Evolutionary conservation across 1,140 invertebrate genomes (phyloP).

Genomic region (Platorchestia sp.): DNA sequence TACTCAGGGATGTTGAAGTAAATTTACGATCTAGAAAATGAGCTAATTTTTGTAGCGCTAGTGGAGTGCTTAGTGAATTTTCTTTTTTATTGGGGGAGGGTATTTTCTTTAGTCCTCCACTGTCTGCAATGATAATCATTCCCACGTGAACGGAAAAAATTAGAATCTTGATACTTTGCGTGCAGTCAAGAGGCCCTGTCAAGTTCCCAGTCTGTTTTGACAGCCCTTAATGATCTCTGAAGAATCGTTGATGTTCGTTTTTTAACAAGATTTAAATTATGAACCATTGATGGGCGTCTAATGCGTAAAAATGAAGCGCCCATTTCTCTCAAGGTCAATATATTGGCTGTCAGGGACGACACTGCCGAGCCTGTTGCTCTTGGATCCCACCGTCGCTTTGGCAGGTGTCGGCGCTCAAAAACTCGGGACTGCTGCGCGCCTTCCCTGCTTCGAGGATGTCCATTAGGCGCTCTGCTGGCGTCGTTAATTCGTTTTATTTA

Average conservation of each 20-base stretch:
- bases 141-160: too few species aligned
- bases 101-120: neutral
- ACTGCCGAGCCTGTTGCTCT: neutral
- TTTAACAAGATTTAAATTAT: neutral
- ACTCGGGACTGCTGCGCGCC: neutral
- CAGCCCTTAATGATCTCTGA: neutral
- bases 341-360: neutral
- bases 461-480: neutral
- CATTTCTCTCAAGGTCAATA: neutral
- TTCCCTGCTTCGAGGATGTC: neutral
- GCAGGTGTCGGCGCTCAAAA: neutral
- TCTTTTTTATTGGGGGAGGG: neutral
- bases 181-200: neutral
- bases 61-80: too few species aligned
- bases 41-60: too few species aligned
- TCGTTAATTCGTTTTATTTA: neutral
- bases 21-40: too few species aligned
- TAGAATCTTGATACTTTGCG: neutral
- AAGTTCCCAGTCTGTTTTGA: neutral
- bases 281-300: neutral
- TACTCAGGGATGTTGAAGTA: too few species aligned
- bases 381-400: neutral
- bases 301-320: neutral
- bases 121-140: neutral
- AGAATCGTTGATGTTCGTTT: neutral